These are phyloP conservation scores for Cydia strobilella DNA, from an alignment of 1,140 invertebrate species.

Conservation along the genomic window DNA sequence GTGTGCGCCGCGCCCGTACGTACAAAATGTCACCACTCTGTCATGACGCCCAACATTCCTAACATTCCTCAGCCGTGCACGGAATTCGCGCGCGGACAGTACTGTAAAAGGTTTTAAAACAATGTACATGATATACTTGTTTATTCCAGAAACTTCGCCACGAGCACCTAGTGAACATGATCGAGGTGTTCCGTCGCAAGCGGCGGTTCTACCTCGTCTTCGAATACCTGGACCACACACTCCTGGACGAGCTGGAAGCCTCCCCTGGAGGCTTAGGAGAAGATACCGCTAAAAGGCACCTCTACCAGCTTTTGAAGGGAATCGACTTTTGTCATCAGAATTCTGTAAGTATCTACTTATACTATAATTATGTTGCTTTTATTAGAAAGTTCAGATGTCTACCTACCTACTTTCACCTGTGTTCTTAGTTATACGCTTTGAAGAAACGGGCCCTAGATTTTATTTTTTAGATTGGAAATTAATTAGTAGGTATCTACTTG, in stretches of 20 bases:
- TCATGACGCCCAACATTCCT: no score
- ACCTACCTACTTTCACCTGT: no score
- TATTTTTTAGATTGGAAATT: background rate
- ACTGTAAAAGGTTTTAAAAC: no score
- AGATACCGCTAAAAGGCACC: constrained; percentile 85
- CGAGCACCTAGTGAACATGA: constrained; percentile 93
- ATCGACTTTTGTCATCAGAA: constrained; percentile 93
- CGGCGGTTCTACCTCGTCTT: constrained; percentile 93
- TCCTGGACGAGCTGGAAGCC: constrained; percentile 91
- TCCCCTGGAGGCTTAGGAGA: constrained; percentile 84
- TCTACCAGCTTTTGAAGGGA: constrained; percentile 91
- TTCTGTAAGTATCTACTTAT: constrained; percentile 83
- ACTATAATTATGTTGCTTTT: no score
- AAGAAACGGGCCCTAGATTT: no score
- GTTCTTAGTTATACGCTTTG: no score
- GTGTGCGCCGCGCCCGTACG: no score
- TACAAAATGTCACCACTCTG: no score
- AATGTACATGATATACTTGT: background rate
- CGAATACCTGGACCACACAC: constrained; percentile 92
- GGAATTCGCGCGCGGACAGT: no score
- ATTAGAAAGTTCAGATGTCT: no score
- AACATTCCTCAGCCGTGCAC: no score
- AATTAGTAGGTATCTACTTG: background rate
- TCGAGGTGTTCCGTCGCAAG: constrained; percentile 92
- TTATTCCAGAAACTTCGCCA: constrained; percentile 90